Evolutionary conservation across 2,888 invertebrate species (phyloP).

Genomic region (Eupithecia subumbrata): DNA sequence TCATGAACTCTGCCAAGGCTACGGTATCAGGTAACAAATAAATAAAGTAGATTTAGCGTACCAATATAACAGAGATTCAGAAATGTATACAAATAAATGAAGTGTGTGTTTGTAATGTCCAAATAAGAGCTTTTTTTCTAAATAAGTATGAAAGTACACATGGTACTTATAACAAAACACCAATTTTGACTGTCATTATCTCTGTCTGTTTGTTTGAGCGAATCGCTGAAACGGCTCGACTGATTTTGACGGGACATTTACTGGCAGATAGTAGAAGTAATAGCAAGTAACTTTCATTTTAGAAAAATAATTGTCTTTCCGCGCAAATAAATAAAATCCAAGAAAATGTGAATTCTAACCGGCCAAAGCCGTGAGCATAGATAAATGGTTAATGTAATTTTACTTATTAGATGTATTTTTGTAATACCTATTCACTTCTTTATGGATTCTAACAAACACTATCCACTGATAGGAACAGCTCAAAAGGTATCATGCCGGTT

Average conservation of each 20-base stretch:
- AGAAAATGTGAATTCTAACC: neutral
- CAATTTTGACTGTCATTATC: neutral
- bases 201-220: neutral
- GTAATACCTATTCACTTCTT: neutral
- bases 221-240: neutral
- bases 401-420: neutral
- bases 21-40: conserved; percentile 16
- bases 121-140: neutral
- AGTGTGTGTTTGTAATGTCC: neutral
- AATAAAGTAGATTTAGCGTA: neutral
- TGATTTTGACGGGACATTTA: neutral
- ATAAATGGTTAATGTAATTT: neutral
- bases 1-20: conserved; percentile 54
- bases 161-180: neutral
- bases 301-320: too few relatives aligned
- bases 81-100: neutral
- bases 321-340: neutral
- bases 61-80: neutral
- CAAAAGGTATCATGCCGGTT: neutral
- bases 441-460: neutral
- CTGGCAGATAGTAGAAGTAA: neutral
- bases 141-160: neutral
- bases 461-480: neutral
- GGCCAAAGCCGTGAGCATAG: neutral
- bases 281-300: neutral